Evolutionary conservation across 2,113 vertebrate species (phyloP).

Genomic region (Turnix velox): DNA sequence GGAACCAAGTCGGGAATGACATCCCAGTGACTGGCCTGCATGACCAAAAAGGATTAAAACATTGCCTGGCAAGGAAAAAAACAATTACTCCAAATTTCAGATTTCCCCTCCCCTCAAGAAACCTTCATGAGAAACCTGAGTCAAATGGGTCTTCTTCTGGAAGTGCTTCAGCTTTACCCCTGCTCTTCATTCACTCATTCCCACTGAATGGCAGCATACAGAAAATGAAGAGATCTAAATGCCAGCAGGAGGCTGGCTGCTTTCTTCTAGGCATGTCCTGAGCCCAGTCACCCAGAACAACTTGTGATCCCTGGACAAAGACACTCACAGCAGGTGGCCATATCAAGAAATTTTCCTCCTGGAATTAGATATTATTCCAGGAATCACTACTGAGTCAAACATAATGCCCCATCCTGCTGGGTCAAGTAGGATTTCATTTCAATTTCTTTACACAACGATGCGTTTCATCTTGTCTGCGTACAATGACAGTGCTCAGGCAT

Average conservation of each 20-base stretch:
- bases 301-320: conserved; percentile 95
- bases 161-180: conserved; percentile 54
- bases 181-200: conserved; percentile 66
- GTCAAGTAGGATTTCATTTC: conserved; percentile 96
- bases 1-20: conserved; percentile 64
- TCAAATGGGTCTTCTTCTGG: conserved; percentile 65
- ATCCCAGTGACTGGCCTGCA: conserved; percentile 35
- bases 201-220: conserved; percentile 78
- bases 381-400: conserved; percentile 92
- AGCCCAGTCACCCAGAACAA: conserved; percentile 95
- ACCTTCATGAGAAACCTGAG: conserved; percentile 20
- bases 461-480: conserved; percentile 91
- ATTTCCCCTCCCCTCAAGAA: not conserved
- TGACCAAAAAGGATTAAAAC: conserved; percentile 53
- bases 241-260: conserved; percentile 87
- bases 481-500: conserved; percentile 87
- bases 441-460: conserved; percentile 95
- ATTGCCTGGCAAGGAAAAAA: conserved; percentile 45
- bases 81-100: conserved; percentile 1
- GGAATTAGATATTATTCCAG: conserved; percentile 95
- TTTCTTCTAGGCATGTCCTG: conserved; percentile 88
- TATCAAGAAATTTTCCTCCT: conserved; percentile 91
- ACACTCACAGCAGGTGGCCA: conserved; percentile 86
- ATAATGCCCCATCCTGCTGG: conserved; percentile 92
- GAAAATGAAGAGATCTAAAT: conserved; percentile 98